These are phyloP conservation scores for Andrena chrysosceles DNA, from an alignment of 2,888 invertebrate species.

Conservation along the genomic window DNA sequence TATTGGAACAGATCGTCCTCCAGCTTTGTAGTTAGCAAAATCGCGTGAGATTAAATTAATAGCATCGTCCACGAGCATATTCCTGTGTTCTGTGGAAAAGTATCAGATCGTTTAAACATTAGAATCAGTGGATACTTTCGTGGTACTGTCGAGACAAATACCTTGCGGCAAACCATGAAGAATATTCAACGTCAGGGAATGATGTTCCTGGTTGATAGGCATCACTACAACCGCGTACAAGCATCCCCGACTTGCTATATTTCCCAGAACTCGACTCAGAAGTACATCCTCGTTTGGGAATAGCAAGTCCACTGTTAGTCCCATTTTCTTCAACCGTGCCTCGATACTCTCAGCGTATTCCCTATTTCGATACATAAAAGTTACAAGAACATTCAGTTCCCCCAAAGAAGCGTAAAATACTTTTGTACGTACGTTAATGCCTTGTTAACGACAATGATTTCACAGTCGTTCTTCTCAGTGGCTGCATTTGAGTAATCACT, in stretches of 20 bases:
- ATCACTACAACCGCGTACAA: slow-evolving; percentile 95
- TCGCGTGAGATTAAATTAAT: slow-evolving; percentile 91
- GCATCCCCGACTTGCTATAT: slow-evolving; percentile 95
- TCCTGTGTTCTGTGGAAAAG: slow-evolving; percentile 92
- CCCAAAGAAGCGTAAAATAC: slow-evolving; percentile 62
- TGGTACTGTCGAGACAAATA: slow-evolving; percentile 77
- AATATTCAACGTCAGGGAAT: slow-evolving; percentile 95
- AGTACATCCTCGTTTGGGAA: slow-evolving; percentile 96
- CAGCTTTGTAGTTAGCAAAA: slow-evolving; percentile 88
- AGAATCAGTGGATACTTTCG: not conserved
- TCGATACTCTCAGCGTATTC: slow-evolving; percentile 96
- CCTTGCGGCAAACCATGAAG: slow-evolving; percentile 96
- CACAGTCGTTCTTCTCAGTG: slow-evolving; percentile 93
- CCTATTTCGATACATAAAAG: slow-evolving; percentile 83
- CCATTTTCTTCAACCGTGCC: slow-evolving; percentile 90
- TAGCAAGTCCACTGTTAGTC: slow-evolving; percentile 93
- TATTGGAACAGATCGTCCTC: slow-evolving; percentile 86
- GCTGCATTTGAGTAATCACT: slow-evolving; percentile 79
- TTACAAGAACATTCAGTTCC: slow-evolving; percentile 13
- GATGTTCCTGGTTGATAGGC: slow-evolving; percentile 93
- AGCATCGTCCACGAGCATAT: slow-evolving; percentile 98
- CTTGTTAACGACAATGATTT: slow-evolving; percentile 95
- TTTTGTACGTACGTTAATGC: slow-evolving; percentile 90
- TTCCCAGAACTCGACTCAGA: slow-evolving; percentile 91
- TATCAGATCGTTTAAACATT: slow-evolving; percentile 7